Evolutionary conservation across 1,140 invertebrate species (phyloP), one percentile per base, ranked within the genome.

Genomic region (Microplitis mediator): DNA sequence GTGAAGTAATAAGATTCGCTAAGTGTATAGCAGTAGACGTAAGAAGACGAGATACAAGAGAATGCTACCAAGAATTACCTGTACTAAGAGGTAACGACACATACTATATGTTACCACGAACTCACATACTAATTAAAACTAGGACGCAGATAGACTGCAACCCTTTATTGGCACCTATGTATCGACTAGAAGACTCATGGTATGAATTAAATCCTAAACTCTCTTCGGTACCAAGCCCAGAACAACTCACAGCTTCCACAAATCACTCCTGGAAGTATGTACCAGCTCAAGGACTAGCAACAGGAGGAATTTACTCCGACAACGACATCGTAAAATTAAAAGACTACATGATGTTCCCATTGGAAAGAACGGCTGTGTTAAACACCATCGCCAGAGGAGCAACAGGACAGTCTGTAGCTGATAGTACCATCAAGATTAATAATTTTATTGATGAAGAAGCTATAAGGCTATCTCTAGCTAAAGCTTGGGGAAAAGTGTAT

Each of bases 1-100:
- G 78, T 8, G 80, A 81, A 71, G 75, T 77, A 2, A 69, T 77
- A 1, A 74, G 79, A 23, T 32, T 81, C n/a, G 50, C 77, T 0
- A 75, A 77, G 74, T 80, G 80, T 31, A 35, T 76, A 9, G 36
- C 75, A 1, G 73, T 76, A 4, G 45, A 52, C 13, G 75, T 79
- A n/a, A 72, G 63, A 39, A 1, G 74, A 13, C 0, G 58, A 16
- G 3, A 66, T 34, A 63, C 73, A 14, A 54, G 74, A 35, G 9
- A 58, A 6, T 78, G 75, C 54, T 76, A 73, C 14, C 9, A 5
- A 0, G 69, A 76, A 72, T 3, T 75, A 39, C 72, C 75, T 4
- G 64, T 76, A 1, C 11, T 0, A 2, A 63, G 39, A 6, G 65
- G 72, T 13, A 78, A 78, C 8, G 34, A 60, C 32, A 60, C 63